Evolutionary conservation across 2,888 invertebrate genomes (phyloP).

Genomic region (Drosophila anceps): DNA sequence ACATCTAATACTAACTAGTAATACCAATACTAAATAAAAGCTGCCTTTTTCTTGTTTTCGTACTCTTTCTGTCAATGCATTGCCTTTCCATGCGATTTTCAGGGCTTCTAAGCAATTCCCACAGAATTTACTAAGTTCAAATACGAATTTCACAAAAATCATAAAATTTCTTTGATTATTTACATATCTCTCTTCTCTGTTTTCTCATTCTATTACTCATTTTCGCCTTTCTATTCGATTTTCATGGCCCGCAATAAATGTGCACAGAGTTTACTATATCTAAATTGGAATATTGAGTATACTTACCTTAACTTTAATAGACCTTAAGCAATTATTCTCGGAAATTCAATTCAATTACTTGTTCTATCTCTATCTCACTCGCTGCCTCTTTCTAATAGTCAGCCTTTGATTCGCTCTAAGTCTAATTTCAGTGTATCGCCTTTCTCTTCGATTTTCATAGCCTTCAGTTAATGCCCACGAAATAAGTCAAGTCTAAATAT

Average conservation of each 20-base stretch:
- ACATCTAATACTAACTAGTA: not conserved
- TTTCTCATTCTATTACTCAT: too few species aligned
- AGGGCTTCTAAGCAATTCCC: not conserved
- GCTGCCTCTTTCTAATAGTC: not conserved
- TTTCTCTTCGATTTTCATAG: constrained; percentile 20
- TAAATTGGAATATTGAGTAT: not conserved
- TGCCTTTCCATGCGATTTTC: not conserved
- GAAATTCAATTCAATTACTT: not conserved
- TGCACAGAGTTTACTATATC: not conserved
- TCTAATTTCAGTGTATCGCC: constrained; percentile 3
- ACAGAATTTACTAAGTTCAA: not conserved
- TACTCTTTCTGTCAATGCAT: not conserved
- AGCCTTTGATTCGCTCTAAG: not conserved
- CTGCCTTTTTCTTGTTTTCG: too few species aligned
- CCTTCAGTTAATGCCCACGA: constrained; percentile 9
- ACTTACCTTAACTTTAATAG: not conserved
- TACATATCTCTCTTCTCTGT: too few species aligned
- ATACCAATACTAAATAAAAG: not conserved
- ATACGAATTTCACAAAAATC: too few species aligned
- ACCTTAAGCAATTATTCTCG: not conserved
- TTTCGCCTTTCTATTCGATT: not conserved
- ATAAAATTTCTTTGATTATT: too few species aligned
- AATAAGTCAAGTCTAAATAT: not conserved
- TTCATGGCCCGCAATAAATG: not conserved
- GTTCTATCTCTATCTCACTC: not conserved